A percentile compares a stretch with the other conserved stretches of the same genome.
Conservation (phyloP, 2,797 vertebrate genomes). For the Phrynocephalus guinanensis region DNA sequence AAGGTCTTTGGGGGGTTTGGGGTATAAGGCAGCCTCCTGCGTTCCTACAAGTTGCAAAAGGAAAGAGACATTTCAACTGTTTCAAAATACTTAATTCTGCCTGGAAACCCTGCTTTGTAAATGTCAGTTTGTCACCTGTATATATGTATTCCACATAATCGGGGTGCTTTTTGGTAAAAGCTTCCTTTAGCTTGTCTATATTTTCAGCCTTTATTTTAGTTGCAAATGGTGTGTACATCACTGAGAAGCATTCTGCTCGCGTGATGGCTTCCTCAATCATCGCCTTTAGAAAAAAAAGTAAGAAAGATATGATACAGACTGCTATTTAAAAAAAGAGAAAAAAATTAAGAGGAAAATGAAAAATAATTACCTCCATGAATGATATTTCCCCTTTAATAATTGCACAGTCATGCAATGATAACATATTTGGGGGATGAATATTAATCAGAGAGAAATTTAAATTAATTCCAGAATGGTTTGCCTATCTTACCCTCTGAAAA, state of each 20-base stretch:
- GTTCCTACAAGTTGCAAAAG: not conserved
- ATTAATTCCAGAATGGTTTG: constrained; percentile 79
- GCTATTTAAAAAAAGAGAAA: constrained; percentile 54
- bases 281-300: constrained; percentile 65
- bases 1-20: too few species aligned
- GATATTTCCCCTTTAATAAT: constrained; percentile 73
- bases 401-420: constrained; percentile 79
- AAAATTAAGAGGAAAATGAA: constrained; percentile 32
- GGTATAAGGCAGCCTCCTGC: too few species aligned
- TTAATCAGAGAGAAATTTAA: constrained; percentile 79
- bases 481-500: constrained; percentile 75
- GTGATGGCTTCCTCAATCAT: constrained; percentile 78
- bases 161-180: constrained; percentile 75
- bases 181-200: constrained; percentile 71
- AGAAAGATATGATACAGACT: constrained; percentile 48
- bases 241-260: constrained; percentile 70
- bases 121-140: constrained; percentile 72
- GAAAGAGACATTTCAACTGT: not conserved
- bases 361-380: constrained; percentile 69
- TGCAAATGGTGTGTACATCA: constrained; percentile 78
- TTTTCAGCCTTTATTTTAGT: constrained; percentile 67
- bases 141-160: constrained; percentile 72
- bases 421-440: constrained; percentile 78
- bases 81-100: constrained; percentile 4
- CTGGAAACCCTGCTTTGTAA: not conserved